phyloP scores from a whole-genome alignment of 23 tunicate species.

The Aplidium turbinatum region DNA sequence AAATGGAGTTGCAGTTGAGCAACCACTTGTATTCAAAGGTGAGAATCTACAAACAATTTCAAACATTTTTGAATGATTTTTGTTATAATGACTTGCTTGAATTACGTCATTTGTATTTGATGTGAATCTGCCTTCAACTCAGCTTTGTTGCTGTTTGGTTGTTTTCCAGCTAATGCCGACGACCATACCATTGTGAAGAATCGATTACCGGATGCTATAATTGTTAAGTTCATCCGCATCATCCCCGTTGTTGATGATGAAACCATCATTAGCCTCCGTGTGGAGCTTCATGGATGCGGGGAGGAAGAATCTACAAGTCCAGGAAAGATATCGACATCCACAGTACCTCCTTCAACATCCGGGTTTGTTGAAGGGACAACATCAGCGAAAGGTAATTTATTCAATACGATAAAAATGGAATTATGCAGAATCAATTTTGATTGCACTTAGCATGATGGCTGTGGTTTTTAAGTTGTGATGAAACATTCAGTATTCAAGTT shows the following conservation, averaged over 20 bases:
- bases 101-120: too few species aligned
- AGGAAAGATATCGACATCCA: conserved; percentile 26
- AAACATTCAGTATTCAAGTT: too few species aligned
- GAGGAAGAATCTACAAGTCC: too few species aligned
- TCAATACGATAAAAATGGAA: too few species aligned
- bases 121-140: neutral
- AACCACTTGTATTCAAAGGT: conserved; percentile 49
- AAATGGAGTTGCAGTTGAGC: conserved; percentile 4
- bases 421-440: too few species aligned
- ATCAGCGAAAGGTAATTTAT: neutral
- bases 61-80: too few species aligned
- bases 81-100: too few species aligned
- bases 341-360: neutral
- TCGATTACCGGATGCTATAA: conserved; percentile 41
- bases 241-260: conserved; percentile 29
- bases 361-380: neutral
- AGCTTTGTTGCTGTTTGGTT: too few species aligned
- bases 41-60: too few species aligned
- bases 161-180: conserved; percentile 66
- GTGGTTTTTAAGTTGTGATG: too few species aligned
- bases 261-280: conserved; percentile 46
- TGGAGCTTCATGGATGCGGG: conserved; percentile 77
- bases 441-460: too few species aligned
- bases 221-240: conserved; percentile 51
- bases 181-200: conserved; percentile 45